Evolutionary conservation across 2,888 invertebrate species (phyloP).

Genomic region (Rhorus exstirpatorius): DNA sequence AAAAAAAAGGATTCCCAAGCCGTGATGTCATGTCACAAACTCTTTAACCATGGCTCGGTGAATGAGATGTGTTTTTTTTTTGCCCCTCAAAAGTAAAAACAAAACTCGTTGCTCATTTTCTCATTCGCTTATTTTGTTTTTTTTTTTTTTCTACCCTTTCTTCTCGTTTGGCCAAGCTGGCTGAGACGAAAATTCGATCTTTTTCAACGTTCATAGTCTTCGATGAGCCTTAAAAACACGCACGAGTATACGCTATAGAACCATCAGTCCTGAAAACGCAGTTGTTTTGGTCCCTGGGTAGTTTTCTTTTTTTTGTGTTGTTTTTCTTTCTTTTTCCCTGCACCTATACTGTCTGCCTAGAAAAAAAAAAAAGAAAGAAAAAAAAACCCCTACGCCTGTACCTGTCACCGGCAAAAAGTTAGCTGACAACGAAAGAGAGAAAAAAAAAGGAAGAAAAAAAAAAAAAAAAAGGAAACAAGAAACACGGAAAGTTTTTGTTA

Average conservation of each 20-base stretch:
- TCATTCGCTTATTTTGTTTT: slow-evolving; percentile 1
- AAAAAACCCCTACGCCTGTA: slow-evolving; percentile 70
- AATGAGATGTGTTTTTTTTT: slow-evolving; percentile 19
- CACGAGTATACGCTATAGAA: slow-evolving; percentile 84
- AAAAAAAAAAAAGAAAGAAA: too few relatives aligned
- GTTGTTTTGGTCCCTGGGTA: slow-evolving; percentile 83
- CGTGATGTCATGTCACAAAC: not conserved
- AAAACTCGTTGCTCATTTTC: slow-evolving; percentile 15
- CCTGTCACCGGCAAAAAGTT: slow-evolving; percentile 76
- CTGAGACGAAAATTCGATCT: slow-evolving; percentile 27
- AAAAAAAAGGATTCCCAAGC: slow-evolving; percentile 13
- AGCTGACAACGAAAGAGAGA: slow-evolving; percentile 49
- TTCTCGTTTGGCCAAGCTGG: not conserved
- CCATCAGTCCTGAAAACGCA: slow-evolving; percentile 82
- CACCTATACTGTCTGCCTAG: slow-evolving; percentile 72
- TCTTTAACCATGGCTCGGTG: not conserved
- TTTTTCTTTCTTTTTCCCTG: slow-evolving; percentile 73
- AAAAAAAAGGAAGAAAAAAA: not conserved
- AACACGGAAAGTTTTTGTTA: slow-evolving; percentile 34
- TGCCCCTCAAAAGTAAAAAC: not conserved
- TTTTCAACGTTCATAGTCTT: slow-evolving; percentile 76
- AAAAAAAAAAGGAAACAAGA: slow-evolving; percentile 34
- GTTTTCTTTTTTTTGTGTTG: slow-evolving; percentile 47
- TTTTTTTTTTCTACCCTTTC: not conserved
- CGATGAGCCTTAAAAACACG: slow-evolving; percentile 75